Base-by-base conservation (phyloP, 2,113 vertebrate species). In the Silurus meridionalis region DNA sequence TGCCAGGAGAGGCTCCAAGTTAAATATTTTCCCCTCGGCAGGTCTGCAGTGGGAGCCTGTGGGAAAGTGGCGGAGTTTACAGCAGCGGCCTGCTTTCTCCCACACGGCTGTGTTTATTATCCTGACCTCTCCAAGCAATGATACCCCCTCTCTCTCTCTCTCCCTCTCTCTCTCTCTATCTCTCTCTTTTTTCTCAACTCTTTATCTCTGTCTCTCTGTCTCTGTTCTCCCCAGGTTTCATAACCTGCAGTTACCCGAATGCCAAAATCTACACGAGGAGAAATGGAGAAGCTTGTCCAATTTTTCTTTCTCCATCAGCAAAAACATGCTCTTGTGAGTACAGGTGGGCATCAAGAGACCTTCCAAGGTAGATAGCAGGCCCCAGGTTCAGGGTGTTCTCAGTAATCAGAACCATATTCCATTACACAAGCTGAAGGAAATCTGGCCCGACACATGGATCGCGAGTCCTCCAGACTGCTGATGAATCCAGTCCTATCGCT, bases 1-100 rank as follows among this genome's bases (percentile, higher is more conserved):
- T 89, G 89, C 88, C 90, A 90, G 92, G 90, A 87, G 90, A 90
- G 90, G 84, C 89, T 92, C 88, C 88, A 91, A 93, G 91, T 91
- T 90, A 94, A 94, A 93, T 93, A 93, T 93, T 93, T 94, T 93
- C 91, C 90, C 91, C 91, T 92, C 91, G 58, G 90, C 92, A 92
- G 93, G 91, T 92, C 94, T 93, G 90, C 92, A 92, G 90, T 90
- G 88, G 91, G 91, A 91, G 91, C 88, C 90, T 93, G 92, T 94
- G 94, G 92, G 94, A 94, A 94, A 92, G 88, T 89, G 88, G 87
- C 82, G 17, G 87, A 83, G 84, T 83, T 90, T 86, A 89, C 88
- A 91, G 86, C 90, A 89, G 84, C 86, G 80, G 89, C 87, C 89
- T 91, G 90, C 88, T 86, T 86, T 81, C 60, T 87, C 80, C 64